These are phyloP conservation scores for Panagrolaimus sp. DNA, from an alignment of 1,140 invertebrate species.

Conservation along the genomic window DNA sequence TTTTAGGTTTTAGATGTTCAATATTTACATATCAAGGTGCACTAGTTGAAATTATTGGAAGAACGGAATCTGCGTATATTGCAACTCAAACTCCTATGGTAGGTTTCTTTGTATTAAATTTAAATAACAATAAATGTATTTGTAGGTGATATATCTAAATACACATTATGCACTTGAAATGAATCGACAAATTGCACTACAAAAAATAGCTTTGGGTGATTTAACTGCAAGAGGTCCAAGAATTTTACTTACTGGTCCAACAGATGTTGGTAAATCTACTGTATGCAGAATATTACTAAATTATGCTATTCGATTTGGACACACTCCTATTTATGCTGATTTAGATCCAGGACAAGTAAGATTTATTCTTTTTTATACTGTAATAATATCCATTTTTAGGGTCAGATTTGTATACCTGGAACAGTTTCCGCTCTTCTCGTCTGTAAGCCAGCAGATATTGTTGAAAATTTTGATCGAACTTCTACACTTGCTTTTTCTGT, in stretches of 20 bases:
- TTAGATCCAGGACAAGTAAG: conserved; percentile 84
- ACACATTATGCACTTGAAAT: conserved; percentile 87
- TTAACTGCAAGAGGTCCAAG: conserved; percentile 57
- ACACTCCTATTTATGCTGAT: conserved; percentile 80
- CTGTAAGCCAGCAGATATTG: conserved; percentile 47
- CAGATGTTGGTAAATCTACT: conserved; percentile 92
- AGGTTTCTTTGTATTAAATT: conserved; percentile 1
- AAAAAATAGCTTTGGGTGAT: conserved; percentile 62
- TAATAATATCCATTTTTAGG: conserved; percentile 23
- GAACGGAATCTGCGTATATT: conserved; percentile 48
- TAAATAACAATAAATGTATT: neutral
- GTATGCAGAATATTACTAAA: conserved; percentile 82
- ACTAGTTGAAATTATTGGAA: conserved; percentile 67
- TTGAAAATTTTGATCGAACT: conserved; percentile 48
- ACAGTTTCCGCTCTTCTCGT: conserved; percentile 47
- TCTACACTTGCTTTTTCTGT: conserved; percentile 43
- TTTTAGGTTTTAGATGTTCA: conserved; percentile 78
- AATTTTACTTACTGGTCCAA: conserved; percentile 84
- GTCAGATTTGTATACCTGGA: conserved; percentile 45
- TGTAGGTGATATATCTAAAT: conserved; percentile 83
- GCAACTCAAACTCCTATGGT: conserved; percentile 56
- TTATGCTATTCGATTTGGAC: conserved; percentile 79
- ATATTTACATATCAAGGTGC: conserved; percentile 94
- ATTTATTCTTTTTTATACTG: neutral
- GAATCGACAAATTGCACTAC: conserved; percentile 71